phyloP scores from a whole-genome alignment of 2,888 invertebrate genomes.

The Thera obeliscata region DNA sequence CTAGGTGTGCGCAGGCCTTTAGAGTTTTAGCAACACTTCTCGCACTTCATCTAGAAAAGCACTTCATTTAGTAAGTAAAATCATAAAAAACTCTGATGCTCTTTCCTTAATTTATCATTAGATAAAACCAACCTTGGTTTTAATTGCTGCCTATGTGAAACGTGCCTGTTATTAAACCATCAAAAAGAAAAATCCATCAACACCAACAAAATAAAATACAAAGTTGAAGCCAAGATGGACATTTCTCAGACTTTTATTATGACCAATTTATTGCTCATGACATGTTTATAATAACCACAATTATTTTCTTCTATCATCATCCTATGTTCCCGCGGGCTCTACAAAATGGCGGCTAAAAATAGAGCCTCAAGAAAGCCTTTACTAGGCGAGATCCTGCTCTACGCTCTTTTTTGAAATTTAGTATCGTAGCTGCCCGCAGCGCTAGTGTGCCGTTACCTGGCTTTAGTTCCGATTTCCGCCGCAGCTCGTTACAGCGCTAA shows the following conservation, averaged over 20 bases:
- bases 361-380: conserved; percentile 49
- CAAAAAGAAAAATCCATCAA: background rate
- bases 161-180: background rate
- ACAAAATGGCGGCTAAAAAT: conserved; percentile 76
- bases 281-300: conserved; percentile 58
- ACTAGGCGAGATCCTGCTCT: conserved; percentile 33
- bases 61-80: no score
- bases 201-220: conserved; percentile 8
- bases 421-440: conserved; percentile 59
- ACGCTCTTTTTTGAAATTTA: conserved; percentile 48
- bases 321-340: conserved; percentile 56
- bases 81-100: no score
- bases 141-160: conserved; percentile 5
- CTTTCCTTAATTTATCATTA: background rate
- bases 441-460: conserved; percentile 42
- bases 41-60: no score
- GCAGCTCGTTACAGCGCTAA: conserved; percentile 59
- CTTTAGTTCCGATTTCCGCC: conserved; percentile 73
- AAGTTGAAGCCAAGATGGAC: conserved; percentile 2
- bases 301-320: conserved; percentile 49
- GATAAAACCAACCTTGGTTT: background rate
- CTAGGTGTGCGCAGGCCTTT: no score
- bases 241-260: conserved; percentile 33
- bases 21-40: no score
- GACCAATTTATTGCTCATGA: conserved; percentile 42